phyloP scores from a whole-genome alignment of 2,797 vertebrate species.

The Labeo calbasu region DNA sequence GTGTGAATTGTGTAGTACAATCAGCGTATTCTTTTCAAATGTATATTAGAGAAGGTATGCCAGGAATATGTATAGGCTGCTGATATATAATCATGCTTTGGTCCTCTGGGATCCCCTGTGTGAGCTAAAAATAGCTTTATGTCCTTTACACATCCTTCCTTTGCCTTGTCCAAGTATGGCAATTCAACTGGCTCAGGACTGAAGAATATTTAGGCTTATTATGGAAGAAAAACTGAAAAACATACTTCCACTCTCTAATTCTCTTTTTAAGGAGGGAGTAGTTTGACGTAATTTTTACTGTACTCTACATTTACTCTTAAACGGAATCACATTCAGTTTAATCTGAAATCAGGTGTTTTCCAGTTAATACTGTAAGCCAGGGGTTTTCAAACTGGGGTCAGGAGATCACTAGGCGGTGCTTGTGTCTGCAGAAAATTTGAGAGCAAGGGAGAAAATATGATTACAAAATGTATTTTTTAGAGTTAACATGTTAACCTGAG shows the following conservation, averaged over 20 bases:
- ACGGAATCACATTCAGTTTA: neutral
- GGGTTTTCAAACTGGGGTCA: neutral
- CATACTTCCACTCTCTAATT: constrained; percentile 35
- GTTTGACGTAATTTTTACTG: neutral
- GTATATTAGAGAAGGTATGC: constrained; percentile 8
- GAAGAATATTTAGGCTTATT: neutral
- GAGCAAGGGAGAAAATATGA: neutral
- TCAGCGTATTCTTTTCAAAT: neutral
- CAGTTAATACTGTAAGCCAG: neutral
- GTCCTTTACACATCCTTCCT: constrained; percentile 40
- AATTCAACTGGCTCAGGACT: constrained; percentile 57
- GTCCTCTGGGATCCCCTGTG: constrained; percentile 11
- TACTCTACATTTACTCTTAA: neutral
- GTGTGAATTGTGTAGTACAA: neutral
- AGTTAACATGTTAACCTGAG: neutral
- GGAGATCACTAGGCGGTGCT: neutral
- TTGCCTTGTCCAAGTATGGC: constrained; percentile 72
- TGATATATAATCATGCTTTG: constrained; percentile 32
- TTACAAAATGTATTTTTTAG: neutral
- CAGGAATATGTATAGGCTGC: constrained; percentile 13
- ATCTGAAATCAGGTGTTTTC: neutral
- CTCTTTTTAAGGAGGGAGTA: constrained; percentile 44
- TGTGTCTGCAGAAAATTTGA: neutral
- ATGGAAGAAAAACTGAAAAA: constrained; percentile 43
- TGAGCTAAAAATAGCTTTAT: constrained; percentile 27